Evolutionary conservation across 2,113 vertebrate species (phyloP), one percentile per base, ranked within the genome.

Genomic region (Sporophila hypoxantha): DNA sequence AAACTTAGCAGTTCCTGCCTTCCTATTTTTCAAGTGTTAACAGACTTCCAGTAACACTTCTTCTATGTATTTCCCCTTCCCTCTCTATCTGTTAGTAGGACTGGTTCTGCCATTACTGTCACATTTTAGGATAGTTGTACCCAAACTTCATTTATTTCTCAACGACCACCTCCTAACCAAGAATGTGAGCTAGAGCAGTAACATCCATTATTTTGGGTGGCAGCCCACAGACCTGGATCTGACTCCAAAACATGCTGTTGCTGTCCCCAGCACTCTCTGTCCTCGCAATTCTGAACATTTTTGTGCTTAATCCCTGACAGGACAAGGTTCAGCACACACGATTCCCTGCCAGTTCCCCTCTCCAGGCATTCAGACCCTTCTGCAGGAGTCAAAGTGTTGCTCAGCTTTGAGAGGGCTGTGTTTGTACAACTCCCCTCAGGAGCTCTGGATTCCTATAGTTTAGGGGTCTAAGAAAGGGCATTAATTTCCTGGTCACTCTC

Each of bases 361-460:
- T 76, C 36, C 27, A 53, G 22, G 39, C 39, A 41, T 13, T 18
- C 8, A 61, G 17, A n/a, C 30, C 21, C 14, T 66, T 59, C 36
- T 71, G 6, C 25, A 20, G 52, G 10, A 46, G 22, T 61, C 3
- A 3, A 29, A 41, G 46, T 34, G 50, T 30, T 62, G 59, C 61
- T 49, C n/a, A 76, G 16, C 32, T 47, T 60, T 41, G 25, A 68
- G 42, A 1, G 0, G 44, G 46, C 27, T 65, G 39, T 64, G 47
- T 25, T 56, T 2, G 0, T 19, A n/a, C 20, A 9, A 49, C 32
- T 62, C 23, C 29, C 4, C 23, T 66, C 21, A 8, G 49, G 44
- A 36, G 21, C 10, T 32, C 39, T 66, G 42, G 27, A 37, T 76
- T 76, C 34, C 39, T 42, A 4, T 55, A 23, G n/a, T 59, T 75